phyloP scores from a whole-genome alignment of 37 sponge, comb jelly and placozoan species.

The Amphimedon queenslandica region DNA sequence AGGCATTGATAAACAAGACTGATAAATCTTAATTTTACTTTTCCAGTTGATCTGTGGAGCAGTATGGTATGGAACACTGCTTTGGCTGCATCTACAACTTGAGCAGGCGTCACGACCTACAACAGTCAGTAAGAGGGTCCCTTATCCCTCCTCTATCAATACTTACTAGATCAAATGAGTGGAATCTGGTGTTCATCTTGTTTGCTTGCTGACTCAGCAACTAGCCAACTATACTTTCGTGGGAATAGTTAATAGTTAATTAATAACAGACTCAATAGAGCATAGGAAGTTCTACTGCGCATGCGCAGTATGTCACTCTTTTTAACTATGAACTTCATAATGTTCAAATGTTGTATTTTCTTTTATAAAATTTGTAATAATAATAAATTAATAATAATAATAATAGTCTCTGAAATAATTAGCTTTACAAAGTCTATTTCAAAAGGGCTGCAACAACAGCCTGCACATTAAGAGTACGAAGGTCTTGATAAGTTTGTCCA shows the following conservation, averaged over 20 bases:
- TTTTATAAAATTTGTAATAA: too few species aligned
- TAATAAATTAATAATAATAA: not conserved
- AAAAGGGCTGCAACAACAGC: conserved; percentile 81
- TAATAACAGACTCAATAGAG: too few species aligned
- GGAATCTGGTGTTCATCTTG: conserved; percentile 46
- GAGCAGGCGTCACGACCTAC: conserved; percentile 41
- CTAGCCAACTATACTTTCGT: not conserved
- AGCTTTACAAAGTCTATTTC: too few species aligned
- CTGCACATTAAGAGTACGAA: conserved; percentile 76
- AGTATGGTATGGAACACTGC: conserved; percentile 79
- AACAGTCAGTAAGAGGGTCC: not conserved
- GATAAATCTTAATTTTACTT: conserved; percentile 32
- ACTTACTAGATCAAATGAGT: conserved; percentile 30
- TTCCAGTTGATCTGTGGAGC: conserved; percentile 77
- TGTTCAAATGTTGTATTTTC: too few species aligned
- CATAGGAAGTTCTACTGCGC: too few species aligned
- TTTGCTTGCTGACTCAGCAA: conserved; percentile 5
- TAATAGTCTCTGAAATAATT: not conserved
- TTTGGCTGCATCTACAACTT: conserved; percentile 56
- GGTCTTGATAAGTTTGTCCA: conserved; percentile 88
- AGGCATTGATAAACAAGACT: conserved; percentile 16
- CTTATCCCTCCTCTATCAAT: too few species aligned
- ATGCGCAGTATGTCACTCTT: too few species aligned
- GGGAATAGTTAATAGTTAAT: too few species aligned
- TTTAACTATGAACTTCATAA: too few species aligned